These are phyloP conservation scores for Peromyscus nudipes DNA, from an alignment of 2,797 vertebrate species.

Conservation along the genomic window DNA sequence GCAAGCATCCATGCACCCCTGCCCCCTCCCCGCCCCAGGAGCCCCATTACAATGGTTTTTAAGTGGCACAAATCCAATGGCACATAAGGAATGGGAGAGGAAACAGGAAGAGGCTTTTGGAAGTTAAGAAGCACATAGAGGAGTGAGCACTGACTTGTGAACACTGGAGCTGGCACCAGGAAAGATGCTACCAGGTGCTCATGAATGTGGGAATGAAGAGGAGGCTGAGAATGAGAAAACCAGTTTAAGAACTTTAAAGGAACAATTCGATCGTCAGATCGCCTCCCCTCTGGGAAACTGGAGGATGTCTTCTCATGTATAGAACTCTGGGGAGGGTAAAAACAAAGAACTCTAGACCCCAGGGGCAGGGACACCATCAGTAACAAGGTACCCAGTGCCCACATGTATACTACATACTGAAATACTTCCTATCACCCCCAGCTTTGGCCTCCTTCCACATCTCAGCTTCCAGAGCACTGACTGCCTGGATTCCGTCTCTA, in stretches of 20 bases:
- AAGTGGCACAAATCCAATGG: background rate
- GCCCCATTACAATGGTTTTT: background rate
- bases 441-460: background rate
- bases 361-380: background rate
- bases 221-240: background rate
- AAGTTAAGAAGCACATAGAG: background rate
- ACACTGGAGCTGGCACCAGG: background rate
- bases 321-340: background rate
- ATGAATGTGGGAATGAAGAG: background rate
- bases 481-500: background rate
- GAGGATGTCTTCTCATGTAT: background rate
- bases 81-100: background rate
- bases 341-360: background rate
- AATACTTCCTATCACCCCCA: background rate
- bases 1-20: background rate
- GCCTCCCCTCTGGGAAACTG: background rate
- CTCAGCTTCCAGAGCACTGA: background rate
- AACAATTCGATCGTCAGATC: background rate
- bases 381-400: background rate
- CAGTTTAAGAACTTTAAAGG: background rate
- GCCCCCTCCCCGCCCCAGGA: background rate
- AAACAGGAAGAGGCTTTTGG: constrained; percentile 9
- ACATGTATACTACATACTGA: background rate
- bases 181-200: background rate
- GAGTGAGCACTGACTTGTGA: background rate